Evolutionary conservation across 2,797 vertebrate species (phyloP).

Genomic region (Emys orbicularis): DNA sequence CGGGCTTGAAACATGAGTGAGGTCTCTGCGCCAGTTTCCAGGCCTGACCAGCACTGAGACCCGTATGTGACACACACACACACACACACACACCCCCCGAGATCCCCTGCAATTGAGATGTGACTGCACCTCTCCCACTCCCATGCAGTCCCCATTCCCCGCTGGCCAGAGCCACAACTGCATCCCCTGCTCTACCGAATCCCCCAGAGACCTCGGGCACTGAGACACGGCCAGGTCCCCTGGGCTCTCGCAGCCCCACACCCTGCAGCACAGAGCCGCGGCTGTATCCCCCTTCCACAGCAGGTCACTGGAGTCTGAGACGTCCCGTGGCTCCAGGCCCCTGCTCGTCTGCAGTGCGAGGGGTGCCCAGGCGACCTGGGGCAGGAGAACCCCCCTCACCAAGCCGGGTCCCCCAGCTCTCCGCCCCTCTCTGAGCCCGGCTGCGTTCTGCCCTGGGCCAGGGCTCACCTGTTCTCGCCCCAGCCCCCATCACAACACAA

Average conservation of each 20-base stretch:
- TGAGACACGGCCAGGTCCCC: neutral
- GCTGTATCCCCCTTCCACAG: neutral
- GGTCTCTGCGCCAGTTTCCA: no score
- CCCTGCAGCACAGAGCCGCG: neutral
- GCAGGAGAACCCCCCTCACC: neutral
- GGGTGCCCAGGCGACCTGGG: neutral
- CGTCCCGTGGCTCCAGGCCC: neutral
- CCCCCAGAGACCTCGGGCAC: neutral
- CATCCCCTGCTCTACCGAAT: neutral
- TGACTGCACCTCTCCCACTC: neutral
- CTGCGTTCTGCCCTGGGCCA: neutral
- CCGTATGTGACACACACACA: no score
- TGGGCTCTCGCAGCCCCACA: no score
- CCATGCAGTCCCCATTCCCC: neutral
- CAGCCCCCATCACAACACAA: no score
- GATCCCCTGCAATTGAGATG: no score
- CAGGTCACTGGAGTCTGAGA: neutral
- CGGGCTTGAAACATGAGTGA: no score
- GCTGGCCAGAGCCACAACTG: no score
- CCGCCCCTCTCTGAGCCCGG: neutral
- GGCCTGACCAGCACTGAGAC: no score
- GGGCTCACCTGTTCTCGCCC: neutral
- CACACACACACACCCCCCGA: no score
- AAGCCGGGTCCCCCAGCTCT: neutral
- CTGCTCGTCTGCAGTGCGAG: neutral